Percentiles rank a stretch among this genome's conserved stretches.
Conservation (phyloP, 2,113 vertebrate species). For the Tupaia tana region DNA sequence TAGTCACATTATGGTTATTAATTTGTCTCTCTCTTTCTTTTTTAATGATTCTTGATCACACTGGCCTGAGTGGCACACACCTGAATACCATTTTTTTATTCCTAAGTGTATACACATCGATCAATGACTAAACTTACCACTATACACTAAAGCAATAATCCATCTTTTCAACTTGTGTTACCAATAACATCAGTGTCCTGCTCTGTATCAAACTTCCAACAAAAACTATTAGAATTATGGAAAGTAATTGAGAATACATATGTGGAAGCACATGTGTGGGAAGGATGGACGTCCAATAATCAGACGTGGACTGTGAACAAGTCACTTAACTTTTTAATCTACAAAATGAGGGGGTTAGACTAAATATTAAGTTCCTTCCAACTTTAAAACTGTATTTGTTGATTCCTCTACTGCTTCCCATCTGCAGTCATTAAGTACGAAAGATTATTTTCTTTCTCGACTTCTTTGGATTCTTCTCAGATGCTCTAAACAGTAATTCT, state of each 20-base stretch:
- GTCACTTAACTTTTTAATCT: not conserved
- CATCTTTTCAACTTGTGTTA: not conserved
- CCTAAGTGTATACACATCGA: not conserved
- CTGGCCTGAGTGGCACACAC: constrained; percentile 22
- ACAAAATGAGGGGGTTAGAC: not conserved
- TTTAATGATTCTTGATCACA: not conserved
- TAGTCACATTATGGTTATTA: not conserved
- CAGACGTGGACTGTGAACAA: not conserved
- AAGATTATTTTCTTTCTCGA: not conserved
- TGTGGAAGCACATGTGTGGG: not conserved
- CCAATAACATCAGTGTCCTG: not conserved
- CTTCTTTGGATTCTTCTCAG: not conserved
- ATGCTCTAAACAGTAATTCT: not conserved
- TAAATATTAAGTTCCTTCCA: not conserved
- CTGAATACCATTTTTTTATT: not conserved
- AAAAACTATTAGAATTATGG: not conserved
- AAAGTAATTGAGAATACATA: not conserved
- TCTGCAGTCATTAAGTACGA: not conserved
- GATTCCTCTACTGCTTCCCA: not conserved
- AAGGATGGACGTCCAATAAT: not conserved
- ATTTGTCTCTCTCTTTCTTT: not conserved
- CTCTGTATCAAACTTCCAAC: not conserved
- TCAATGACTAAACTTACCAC: not conserved
- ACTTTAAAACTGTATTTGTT: not conserved
- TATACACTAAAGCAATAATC: not conserved